These are phyloP conservation scores for Umimayanthus kanabou DNA, from an alignment of 92 coral and sea anemone genomes.

Conservation along the genomic window DNA sequence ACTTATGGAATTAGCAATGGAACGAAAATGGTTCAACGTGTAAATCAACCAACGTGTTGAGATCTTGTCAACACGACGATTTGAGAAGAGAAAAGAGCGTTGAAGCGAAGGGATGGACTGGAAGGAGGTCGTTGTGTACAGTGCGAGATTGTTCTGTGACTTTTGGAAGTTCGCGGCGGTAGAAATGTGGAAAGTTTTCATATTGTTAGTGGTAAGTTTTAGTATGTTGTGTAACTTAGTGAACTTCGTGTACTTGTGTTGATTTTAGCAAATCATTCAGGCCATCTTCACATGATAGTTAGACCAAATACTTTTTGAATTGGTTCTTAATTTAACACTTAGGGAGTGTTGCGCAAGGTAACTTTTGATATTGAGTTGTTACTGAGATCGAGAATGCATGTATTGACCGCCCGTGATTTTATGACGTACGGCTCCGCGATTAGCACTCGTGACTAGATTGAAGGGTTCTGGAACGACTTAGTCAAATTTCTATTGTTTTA, in stretches of 20 bases:
- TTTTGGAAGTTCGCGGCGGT: conserved; percentile 15
- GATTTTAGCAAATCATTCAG: neutral
- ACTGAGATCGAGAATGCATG: no score
- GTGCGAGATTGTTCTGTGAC: neutral
- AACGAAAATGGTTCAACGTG: conserved; percentile 3
- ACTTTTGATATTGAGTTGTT: no score
- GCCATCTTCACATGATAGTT: neutral
- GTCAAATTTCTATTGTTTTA: neutral
- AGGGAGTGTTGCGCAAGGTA: no score
- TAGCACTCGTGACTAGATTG: no score
- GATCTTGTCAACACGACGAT: conserved; percentile 17
- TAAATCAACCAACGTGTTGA: conserved; percentile 17
- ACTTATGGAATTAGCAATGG: neutral
- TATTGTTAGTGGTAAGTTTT: conserved; percentile 13
- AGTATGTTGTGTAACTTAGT: neutral
- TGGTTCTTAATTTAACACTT: neutral
- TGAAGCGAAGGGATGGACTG: conserved; percentile 19
- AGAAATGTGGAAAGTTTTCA: conserved; percentile 30
- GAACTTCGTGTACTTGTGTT: neutral
- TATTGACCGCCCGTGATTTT: neutral
- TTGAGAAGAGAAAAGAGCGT: neutral
- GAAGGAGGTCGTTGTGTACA: conserved; percentile 10
- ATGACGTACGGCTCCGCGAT: no score
- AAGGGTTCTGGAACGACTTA: no score
- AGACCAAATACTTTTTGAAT: neutral